Base-by-base conservation (phyloP, 2,888 invertebrate species). In the Luffia ferchaultella region DNA sequence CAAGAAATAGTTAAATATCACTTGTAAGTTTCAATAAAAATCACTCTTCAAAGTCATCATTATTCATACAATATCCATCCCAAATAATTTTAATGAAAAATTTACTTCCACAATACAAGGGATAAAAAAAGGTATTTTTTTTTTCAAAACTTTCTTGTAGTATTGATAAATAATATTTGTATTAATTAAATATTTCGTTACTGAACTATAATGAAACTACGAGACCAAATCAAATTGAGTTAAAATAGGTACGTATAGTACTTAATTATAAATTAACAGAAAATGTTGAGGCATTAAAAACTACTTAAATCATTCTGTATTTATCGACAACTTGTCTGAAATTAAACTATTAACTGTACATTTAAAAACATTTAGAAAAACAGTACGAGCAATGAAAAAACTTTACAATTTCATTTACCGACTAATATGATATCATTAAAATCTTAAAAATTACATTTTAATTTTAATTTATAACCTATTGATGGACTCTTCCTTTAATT, bases 1-100 rank as follows among this genome's bases (percentile, higher is more conserved):
- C 71, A 70, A 67, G 72, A 71, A 70, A 71, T 68, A 68, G 66
- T 71, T 71, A 69, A 69, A 75, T 71, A 73, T 72, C 70, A 30
- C 12, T 7, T 30, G 30, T 30, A 30, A 30, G 30, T 30, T 30
- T 30, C 30, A 30, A 30, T 30, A 30, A 7, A 30, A 30, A 30
- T 30, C n/a, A n/a, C n/a, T n/a, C n/a, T n/a, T n/a, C n/a, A n/a
- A n/a, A n/a, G n/a, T n/a, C n/a, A n/a, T n/a, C n/a, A n/a, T n/a
- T n/a, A n/a, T n/a, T n/a, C n/a, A 30, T 30, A 30, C 30, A 12
- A 30, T 30, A 30, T 30, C 30, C 30, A 30, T 30, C 30, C 30
- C 30, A 30, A 12, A 30, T 30, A 30, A 3, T 7, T 7, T 30
- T 30, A 30, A 30, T 30, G 12, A 7, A 7, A 30, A 30, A 30